A percentile compares a stretch with the other conserved stretches of the same genome.
Evolutionary conservation across 64 coral and sea anemone species (phyloP).

Genomic region (Montipora sp.): DNA sequence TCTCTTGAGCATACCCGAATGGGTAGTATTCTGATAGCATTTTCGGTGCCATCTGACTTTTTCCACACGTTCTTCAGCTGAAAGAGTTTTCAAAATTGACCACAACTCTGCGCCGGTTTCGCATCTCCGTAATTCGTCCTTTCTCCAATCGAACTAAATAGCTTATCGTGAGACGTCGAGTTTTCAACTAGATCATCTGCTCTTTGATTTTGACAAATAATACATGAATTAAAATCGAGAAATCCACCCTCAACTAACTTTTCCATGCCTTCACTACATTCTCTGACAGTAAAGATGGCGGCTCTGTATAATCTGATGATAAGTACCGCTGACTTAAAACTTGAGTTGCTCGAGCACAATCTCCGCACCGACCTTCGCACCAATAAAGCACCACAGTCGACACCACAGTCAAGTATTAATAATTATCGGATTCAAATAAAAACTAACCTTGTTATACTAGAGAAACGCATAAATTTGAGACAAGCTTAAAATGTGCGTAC

Average conservation of each 20-base stretch:
- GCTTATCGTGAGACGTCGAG: conserved; percentile 10
- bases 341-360: background rate
- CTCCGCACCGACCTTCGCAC: too few relatives aligned
- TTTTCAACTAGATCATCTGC: conserved; percentile 42
- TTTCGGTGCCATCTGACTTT: conserved; percentile 36
- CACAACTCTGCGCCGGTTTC: background rate
- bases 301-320: conserved; percentile 35
- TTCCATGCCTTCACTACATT: conserved; percentile 27
- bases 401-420: too few relatives aligned
- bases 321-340: conserved; percentile 16
- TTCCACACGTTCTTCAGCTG: background rate
- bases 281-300: conserved; percentile 43
- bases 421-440: too few relatives aligned
- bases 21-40: conserved; percentile 31
- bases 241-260: conserved; percentile 12
- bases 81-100: background rate
- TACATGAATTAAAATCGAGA: conserved; percentile 38
- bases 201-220: conserved; percentile 54
- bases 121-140: background rate
- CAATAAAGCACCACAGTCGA: background rate
- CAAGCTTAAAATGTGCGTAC: too few relatives aligned
- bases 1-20: conserved; percentile 39
- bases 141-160: background rate
- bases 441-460: too few relatives aligned
- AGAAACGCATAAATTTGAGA: too few relatives aligned